A percentile compares a stretch with the other conserved stretches of the same genome.
These are phyloP conservation scores for Chelidonichthys spinosus DNA, from an alignment of 2,797 vertebrate genomes.

Conservation along the genomic window DNA sequence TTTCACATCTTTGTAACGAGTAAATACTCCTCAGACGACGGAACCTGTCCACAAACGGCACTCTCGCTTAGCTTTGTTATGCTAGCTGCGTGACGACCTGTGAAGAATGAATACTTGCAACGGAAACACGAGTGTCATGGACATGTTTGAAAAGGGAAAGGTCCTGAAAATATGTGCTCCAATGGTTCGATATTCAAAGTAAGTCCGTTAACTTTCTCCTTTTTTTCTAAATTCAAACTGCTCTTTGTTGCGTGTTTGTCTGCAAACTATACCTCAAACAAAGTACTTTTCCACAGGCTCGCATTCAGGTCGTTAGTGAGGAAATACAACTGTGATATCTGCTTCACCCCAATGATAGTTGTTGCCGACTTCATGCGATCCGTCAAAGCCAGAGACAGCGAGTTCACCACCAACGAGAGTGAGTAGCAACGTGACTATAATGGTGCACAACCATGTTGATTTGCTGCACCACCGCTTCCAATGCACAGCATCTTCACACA, in stretches of 20 bases:
- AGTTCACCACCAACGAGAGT: conserved; percentile 95
- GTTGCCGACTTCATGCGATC: conserved; percentile 95
- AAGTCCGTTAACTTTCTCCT: conserved; percentile 7
- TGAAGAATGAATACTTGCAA: conserved; percentile 66
- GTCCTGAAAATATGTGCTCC: conserved; percentile 94
- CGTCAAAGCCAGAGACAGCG: conserved; percentile 95
- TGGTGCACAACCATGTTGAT: neutral
- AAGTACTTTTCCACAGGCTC: conserved; percentile 79
- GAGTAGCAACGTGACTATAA: conserved; percentile 63
- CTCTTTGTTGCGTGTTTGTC: neutral
- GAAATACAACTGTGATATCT: conserved; percentile 94
- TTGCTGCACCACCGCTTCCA: neutral
- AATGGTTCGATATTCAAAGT: conserved; percentile 99
- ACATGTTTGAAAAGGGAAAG: conserved; percentile 89
- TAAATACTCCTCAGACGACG: neutral
- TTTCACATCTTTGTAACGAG: neutral
- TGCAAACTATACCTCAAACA: neutral
- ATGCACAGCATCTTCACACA: neutral
- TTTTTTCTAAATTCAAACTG: neutral
- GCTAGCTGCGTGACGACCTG: conserved; percentile 43
- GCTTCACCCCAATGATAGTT: conserved; percentile 98
- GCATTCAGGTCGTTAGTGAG: conserved; percentile 95
- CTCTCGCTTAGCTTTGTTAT: conserved; percentile 37
- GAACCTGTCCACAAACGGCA: rapidly evolving
- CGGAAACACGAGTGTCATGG: conserved; percentile 75